phyloP scores from a whole-genome alignment of 2,797 vertebrate genomes.

The Tokudaia muenninki region DNA sequence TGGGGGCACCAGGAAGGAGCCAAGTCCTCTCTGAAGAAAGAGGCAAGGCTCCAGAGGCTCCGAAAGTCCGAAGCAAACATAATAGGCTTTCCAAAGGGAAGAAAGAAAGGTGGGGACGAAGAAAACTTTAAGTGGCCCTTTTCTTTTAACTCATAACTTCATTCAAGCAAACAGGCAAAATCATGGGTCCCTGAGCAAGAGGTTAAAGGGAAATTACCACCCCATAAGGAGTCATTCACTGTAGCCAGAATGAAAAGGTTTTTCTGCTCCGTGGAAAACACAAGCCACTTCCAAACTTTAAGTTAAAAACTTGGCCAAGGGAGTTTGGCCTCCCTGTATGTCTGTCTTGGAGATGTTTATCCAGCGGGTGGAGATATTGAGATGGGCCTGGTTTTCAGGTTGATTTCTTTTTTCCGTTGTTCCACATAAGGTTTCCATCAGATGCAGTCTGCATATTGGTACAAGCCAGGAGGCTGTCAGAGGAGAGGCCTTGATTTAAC shows the following conservation, averaged over 20 bases:
- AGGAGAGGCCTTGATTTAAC: slow-evolving; percentile 33
- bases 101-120: slow-evolving; percentile 46
- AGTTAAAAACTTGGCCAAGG: slow-evolving; percentile 81
- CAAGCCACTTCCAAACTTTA: slow-evolving; percentile 82
- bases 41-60: slow-evolving; percentile 69
- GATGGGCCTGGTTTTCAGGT: slow-evolving; percentile 80
- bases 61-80: slow-evolving; percentile 53
- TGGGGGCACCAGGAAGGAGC: slow-evolving; percentile 70
- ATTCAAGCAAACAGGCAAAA: slow-evolving; percentile 74
- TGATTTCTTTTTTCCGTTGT: slow-evolving; percentile 72
- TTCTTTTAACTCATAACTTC: slow-evolving; percentile 52
- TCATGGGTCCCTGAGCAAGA: slow-evolving; percentile 70
- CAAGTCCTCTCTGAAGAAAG: slow-evolving; percentile 80
- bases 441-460: slow-evolving; percentile 63
- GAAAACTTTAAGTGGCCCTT: slow-evolving; percentile 19
- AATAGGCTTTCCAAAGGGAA: slow-evolving; percentile 57
- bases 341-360: slow-evolving; percentile 81
- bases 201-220: slow-evolving; percentile 81
- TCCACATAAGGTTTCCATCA: slow-evolving; percentile 83
- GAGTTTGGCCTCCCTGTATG: slow-evolving; percentile 66
- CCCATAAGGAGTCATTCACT: slow-evolving; percentile 76
- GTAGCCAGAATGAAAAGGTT: slow-evolving; percentile 79
- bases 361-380: slow-evolving; percentile 81
- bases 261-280: slow-evolving; percentile 82
- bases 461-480: slow-evolving; percentile 60